Percentiles rank a stretch among this genome's conserved stretches.
phyloP scores from a whole-genome alignment of 2,113 vertebrate species.

The Myiozetetes cayanensis region DNA sequence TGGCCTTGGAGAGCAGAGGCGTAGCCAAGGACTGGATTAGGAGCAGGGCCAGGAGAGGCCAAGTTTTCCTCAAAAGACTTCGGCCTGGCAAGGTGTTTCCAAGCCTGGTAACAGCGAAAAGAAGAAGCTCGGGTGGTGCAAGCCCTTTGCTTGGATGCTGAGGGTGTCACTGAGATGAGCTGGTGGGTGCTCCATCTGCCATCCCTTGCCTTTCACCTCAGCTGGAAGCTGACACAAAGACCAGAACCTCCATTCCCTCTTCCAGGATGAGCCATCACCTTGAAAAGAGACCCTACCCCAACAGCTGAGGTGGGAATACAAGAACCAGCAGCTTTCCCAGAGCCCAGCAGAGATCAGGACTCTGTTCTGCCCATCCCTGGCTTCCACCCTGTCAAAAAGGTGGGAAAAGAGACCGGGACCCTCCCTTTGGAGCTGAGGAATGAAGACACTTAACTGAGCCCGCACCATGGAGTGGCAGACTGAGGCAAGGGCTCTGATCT shows the following conservation, averaged over 20 bases:
- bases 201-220: accelerated
- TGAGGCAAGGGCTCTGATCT: not conserved
- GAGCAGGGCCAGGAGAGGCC: not conserved
- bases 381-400: not conserved
- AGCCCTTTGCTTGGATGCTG: not conserved
- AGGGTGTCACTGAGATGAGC: not conserved
- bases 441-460: accelerated
- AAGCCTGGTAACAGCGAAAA: not conserved
- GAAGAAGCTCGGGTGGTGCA: not conserved
- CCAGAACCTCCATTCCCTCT: not conserved
- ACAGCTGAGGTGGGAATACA: accelerated
- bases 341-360: not conserved
- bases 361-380: not conserved
- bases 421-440: not conserved
- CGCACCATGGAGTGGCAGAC: not conserved
- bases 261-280: not conserved
- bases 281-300: not conserved
- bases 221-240: not conserved
- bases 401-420: not conserved
- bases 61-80: constrained; percentile 60
- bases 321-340: too few species aligned
- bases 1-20: constrained; percentile 23
- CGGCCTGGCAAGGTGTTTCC: not conserved
- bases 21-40: not conserved
- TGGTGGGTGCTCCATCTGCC: not conserved